Evolutionary conservation across 2,888 invertebrate species (phyloP), one percentile per base, ranked within the genome.

Genomic region (Tetragonisca angustula): DNA sequence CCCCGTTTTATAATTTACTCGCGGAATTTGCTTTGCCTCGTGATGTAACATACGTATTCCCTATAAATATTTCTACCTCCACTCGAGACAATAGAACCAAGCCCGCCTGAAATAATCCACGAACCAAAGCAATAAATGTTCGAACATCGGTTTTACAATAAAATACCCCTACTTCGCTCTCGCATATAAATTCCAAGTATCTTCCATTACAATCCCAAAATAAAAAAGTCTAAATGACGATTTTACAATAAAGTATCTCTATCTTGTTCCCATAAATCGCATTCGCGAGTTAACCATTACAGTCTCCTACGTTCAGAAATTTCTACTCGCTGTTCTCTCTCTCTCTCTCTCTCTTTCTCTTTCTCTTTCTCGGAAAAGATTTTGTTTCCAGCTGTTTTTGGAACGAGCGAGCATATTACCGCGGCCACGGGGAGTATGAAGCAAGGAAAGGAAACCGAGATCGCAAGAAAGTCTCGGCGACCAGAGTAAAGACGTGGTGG

Each of bases 391-490:
- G n/a, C 17, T 32, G 52, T 74, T 64, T 36, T 32, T n/a, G 4
- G 19, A 49, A 76, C 5, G n/a, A n/a, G 5, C 21, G 49, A 19
- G 24, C 54, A 43, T 15, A 54, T 64, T 49, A 61, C 15, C 62
- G 11, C 32, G 61, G 24, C 50, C 69, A 19, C 27, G 27, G 19
- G 19, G 4, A 36, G 21, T 70, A 84, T 68, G 21, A 71, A 54
- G 56, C 0, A 64, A 21, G 32, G 21, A 21, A 21, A 21, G 62
- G 5, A n/a, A n/a, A n/a, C 4, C 50, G 27, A 50, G 64, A 43
- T 43, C n/a, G 43, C n/a, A n/a, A 21, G 77, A 67, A 75, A 71
- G 79, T 81, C 43, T 43, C 64, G 67, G 17, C 36, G 65, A 24
- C 36, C 4, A 54, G 19, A 54, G 54, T 27, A 77, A 62, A 24